Percentiles rank a stretch among this genome's conserved stretches.
Conservation (phyloP, 2,797 vertebrate genomes). For the Neostethus bicornis region DNA sequence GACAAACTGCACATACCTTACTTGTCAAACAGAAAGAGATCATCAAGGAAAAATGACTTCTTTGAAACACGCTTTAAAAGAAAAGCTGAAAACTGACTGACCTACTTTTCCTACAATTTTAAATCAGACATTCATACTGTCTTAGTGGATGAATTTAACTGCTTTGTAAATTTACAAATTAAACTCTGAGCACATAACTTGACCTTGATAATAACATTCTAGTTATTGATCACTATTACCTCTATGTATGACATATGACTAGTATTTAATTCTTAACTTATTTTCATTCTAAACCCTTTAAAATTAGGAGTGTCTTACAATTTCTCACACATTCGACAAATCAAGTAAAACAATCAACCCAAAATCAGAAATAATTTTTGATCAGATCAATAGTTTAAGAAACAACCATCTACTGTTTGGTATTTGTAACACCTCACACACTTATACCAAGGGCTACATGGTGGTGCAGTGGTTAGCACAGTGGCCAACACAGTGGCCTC, state of each 20-base stretch:
- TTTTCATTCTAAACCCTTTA: not conserved
- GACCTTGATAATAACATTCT: slow-evolving; percentile 13
- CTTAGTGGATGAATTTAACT: slow-evolving; percentile 1
- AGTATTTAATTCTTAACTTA: not conserved
- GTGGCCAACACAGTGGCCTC: too few species aligned
- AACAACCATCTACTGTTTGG: too few species aligned
- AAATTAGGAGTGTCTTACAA: slow-evolving; percentile 1
- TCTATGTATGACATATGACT: not conserved
- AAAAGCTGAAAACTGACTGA: not conserved
- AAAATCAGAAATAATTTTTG: not conserved
- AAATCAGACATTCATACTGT: not conserved
- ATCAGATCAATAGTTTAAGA: too few species aligned
- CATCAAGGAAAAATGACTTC: not conserved
- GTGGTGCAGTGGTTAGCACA: too few species aligned
- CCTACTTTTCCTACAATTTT: not conserved
- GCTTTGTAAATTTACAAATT: not conserved
- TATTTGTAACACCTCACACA: too few species aligned
- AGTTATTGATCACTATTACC: not conserved
- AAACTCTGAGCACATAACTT: slow-evolving; percentile 15
- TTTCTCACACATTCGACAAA: slow-evolving; percentile 1
- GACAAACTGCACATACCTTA: slow-evolving; percentile 71
- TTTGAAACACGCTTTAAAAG: not conserved
- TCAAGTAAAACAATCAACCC: not conserved
- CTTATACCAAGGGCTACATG: too few species aligned
- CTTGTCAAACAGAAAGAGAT: slow-evolving; percentile 48